These are phyloP conservation scores for Acipenser oxyrinchus DNA, from an alignment of 2,797 vertebrate species.

Conservation along the genomic window DNA sequence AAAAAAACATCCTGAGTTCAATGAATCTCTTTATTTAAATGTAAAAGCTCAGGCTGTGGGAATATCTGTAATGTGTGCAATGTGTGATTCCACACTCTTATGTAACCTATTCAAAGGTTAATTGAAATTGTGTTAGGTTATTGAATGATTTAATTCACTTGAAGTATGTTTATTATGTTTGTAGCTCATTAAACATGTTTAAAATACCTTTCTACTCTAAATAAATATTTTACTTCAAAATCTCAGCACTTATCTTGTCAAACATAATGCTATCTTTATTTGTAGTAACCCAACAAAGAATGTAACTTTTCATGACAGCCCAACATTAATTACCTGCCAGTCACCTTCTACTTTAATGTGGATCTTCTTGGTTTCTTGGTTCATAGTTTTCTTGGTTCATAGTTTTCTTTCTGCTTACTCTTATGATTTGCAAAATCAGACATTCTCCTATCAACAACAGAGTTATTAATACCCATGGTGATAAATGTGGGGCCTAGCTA, in stretches of 20 bases:
- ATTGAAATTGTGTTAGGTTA: neutral
- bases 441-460: too few species aligned
- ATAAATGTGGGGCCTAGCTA: too few species aligned
- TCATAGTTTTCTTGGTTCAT: too few species aligned
- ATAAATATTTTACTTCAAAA: neutral
- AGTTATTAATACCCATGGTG: too few species aligned
- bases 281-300: neutral
- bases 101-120: constrained; percentile 1
- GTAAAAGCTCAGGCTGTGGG: neutral
- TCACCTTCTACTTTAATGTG: neutral
- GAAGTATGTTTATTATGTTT: constrained; percentile 1
- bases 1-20: constrained; percentile 2
- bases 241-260: constrained; percentile 1
- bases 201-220: neutral
- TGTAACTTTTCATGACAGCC: neutral
- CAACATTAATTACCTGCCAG: neutral
- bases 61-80: neutral
- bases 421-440: too few species aligned
- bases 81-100: neutral
- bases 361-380: neutral
- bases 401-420: too few species aligned
- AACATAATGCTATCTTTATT: constrained; percentile 1
- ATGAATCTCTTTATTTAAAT: too few species aligned
- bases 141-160: neutral
- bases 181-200: neutral